Evolutionary conservation across 2,113 vertebrate genomes (phyloP).

Genomic region (Myocastor coypus): DNA sequence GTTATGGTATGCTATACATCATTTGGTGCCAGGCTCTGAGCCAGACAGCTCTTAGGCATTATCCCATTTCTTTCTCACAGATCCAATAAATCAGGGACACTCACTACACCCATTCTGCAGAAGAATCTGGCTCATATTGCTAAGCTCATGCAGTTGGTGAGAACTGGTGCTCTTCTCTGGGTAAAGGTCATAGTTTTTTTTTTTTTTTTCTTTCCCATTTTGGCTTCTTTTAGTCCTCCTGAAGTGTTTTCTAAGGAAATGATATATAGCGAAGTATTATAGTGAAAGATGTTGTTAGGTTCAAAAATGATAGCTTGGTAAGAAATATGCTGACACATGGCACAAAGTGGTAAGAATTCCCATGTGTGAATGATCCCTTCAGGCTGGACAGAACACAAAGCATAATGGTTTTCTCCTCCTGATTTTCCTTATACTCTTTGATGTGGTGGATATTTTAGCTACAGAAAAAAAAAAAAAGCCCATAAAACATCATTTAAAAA

Average conservation of each 20-base stretch:
- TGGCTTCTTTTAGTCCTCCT: not conserved
- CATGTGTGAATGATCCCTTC: not conserved
- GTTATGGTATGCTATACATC: not conserved
- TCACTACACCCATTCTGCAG: not conserved
- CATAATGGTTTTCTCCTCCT: not conserved
- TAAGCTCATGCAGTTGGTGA: not conserved
- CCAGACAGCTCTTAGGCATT: fast-evolving
- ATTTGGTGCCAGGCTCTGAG: not conserved
- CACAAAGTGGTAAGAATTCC: not conserved
- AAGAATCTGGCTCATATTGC: fast-evolving
- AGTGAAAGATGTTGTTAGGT: not conserved
- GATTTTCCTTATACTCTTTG: slow-evolving; percentile 1
- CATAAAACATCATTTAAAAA: not conserved
- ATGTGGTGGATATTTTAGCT: not conserved
- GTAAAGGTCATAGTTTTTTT: not conserved
- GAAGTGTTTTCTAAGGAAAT: not conserved
- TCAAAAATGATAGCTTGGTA: not conserved
- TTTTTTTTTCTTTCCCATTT: too few species aligned
- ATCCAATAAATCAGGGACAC: fast-evolving
- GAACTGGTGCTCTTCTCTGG: not conserved
- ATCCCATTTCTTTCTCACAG: not conserved
- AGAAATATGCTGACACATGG: not conserved
- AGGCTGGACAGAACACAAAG: not conserved
- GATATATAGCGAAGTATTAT: not conserved
- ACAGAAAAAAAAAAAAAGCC: not conserved